Conservation (phyloP, 2,113 vertebrate genomes). For the Tricholaema leucomelas region DNA sequence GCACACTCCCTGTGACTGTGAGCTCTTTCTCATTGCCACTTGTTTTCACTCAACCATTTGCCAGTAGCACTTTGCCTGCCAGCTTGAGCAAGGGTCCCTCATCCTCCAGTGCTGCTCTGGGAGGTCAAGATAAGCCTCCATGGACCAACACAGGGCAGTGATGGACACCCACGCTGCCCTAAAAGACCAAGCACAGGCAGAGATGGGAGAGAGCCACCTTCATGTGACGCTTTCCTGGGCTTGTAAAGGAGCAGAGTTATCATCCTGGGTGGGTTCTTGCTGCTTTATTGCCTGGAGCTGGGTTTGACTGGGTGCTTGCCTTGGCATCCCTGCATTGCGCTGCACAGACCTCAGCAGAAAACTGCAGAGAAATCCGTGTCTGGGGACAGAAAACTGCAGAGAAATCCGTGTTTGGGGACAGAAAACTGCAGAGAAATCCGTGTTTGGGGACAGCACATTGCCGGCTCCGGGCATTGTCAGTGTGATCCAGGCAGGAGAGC, state of each 20-base stretch:
- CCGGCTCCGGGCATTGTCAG: not conserved
- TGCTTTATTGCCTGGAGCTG: not conserved
- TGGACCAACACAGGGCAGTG: fast-evolving
- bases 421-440: not conserved
- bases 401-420: not conserved
- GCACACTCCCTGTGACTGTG: not conserved
- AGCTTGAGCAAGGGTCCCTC: not conserved
- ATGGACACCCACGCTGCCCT: fast-evolving
- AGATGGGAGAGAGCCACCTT: not conserved
- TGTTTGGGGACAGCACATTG: not conserved
- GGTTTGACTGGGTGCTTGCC: not conserved
- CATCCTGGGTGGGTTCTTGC: not conserved
- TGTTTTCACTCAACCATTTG: not conserved
- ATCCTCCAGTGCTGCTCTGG: not conserved
- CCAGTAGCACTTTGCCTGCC: not conserved
- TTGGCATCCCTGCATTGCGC: not conserved
- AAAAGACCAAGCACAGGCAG: not conserved
- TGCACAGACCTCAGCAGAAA: fast-evolving
- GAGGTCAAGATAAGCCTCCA: not conserved
- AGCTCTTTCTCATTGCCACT: not conserved
- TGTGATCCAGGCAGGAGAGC: not conserved
- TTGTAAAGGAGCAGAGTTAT: not conserved
- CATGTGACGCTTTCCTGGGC: fast-evolving
- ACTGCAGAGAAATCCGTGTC: not conserved
- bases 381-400: fast-evolving